Evolutionary conservation across 2,888 invertebrate genomes (phyloP), one percentile per base, ranked within the genome.

Genomic region (Drosophila anomalipes): DNA sequence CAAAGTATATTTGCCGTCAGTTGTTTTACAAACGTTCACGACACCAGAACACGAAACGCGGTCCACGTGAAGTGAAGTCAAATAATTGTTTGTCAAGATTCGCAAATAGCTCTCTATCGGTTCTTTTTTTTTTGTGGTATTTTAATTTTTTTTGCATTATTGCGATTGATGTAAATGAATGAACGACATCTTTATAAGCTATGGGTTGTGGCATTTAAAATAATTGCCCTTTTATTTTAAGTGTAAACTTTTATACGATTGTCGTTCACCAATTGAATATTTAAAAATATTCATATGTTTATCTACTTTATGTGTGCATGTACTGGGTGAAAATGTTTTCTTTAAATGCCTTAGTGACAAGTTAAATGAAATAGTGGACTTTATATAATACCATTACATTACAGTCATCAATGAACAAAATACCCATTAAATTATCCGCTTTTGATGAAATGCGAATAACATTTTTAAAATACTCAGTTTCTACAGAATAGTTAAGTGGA

Each of bases 21-120:
- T 92, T 89, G 84, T 86, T 85, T 78, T 86, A 76, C 81, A 84
- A 84, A 77, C 90, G 92, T 89, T 81, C 77, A 76, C 88, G 86
- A 78, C 81, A 74, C 69, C 86, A 86, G 91, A 87, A 60, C 77
- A 51, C 71, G 61, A 62, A 49, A 64, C 44, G 60, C 57, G 47
- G 61, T 41, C 22, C 33, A 49, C 37, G 30, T 49, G 19, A 54
- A 53, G 26, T 28, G 33, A 6, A 39, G 22, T 52, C 10, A 60
- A 81, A 16, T 37, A 66, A 53, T 60, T 71, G 37, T 60, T 60
- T 53, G 12, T 64, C 9, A 57, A 71, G 16, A 60, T 16, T 73
- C 57, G 37, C 19, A 54, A 37, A 14, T 52, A 57, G 5, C 26
- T 28, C 19, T 63, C 2, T 16, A 44, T 39, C 52, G 41, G 7